phyloP scores from a whole-genome alignment of 2,113 vertebrate species.

The Forbesichthys papilliferus region DNA sequence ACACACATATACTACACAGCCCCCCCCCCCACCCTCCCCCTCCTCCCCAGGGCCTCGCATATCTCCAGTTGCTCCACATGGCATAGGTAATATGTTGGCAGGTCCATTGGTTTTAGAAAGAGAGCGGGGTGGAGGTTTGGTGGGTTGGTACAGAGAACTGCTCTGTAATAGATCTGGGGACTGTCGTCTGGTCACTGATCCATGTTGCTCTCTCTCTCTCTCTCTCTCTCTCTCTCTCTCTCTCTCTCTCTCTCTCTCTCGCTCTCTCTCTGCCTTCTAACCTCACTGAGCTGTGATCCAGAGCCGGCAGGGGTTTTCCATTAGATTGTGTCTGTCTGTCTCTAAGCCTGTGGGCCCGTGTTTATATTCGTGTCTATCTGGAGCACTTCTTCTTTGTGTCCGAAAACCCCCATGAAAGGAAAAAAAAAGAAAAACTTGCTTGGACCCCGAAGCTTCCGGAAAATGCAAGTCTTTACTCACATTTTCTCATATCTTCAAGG shows the following conservation, averaged over 20 bases:
- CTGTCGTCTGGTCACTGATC: conserved; percentile 43
- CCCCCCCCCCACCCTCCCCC: too few relatives aligned
- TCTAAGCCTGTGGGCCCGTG: conserved; percentile 22
- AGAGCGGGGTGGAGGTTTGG: conserved; percentile 12
- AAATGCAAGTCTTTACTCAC: too few relatives aligned
- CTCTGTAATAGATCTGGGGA: background rate
- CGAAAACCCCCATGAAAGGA: too few relatives aligned
- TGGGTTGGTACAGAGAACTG: background rate
- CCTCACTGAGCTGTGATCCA: conserved; percentile 18
- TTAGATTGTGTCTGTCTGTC: conserved; percentile 33
- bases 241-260: conserved; percentile 25
- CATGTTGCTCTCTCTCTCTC: conserved; percentile 29
- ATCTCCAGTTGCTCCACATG: conserved; percentile 38
- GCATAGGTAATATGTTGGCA: conserved; percentile 50
- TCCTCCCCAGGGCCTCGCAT: conserved; percentile 38
- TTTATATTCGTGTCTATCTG: conserved; percentile 25
- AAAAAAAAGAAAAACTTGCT: too few relatives aligned
- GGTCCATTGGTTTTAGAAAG: conserved; percentile 47
- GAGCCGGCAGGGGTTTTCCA: conserved; percentile 39
- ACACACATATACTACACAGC: too few relatives aligned
- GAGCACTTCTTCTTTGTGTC: too few relatives aligned
- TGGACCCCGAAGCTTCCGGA: too few relatives aligned
- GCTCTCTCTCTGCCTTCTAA: background rate
- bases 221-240: conserved; percentile 16
- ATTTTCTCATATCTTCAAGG: too few relatives aligned